Evolutionary conservation across 2,888 invertebrate species (phyloP).

Genomic region (Melitaea athalia): DNA sequence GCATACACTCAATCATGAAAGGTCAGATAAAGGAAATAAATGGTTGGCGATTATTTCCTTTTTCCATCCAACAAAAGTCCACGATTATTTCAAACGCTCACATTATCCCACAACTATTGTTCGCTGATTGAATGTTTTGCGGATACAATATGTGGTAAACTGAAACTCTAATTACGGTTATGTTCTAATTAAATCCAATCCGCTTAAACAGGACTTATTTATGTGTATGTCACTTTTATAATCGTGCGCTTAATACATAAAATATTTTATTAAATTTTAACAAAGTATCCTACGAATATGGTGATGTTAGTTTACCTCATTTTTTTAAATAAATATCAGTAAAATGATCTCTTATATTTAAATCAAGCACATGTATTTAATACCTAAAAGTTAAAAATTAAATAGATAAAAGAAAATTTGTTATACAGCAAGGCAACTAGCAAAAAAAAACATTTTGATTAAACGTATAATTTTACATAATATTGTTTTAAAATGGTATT

Average conservation of each 20-base stretch:
- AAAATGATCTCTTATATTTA: too few species aligned
- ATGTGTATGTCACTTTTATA: neutral
- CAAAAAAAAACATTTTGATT: too few species aligned
- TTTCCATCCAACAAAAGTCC: slow-evolving; percentile 30
- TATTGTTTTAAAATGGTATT: neutral
- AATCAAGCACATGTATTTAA: too few species aligned
- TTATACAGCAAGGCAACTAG: too few species aligned
- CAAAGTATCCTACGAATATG: too few species aligned
- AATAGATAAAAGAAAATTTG: too few species aligned
- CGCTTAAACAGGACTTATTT: neutral
- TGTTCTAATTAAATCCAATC: neutral
- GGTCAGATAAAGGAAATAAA: slow-evolving; percentile 33
- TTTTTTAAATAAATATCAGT: too few species aligned
- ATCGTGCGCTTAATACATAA: too few species aligned
- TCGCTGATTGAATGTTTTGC: slow-evolving; percentile 17
- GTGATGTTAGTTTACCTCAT: too few species aligned
- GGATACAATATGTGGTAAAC: neutral
- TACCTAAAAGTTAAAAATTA: too few species aligned
- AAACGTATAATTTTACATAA: too few species aligned
- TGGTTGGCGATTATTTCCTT: slow-evolving; percentile 28
- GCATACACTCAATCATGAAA: slow-evolving; percentile 31
- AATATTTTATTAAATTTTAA: too few species aligned
- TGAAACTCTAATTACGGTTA: slow-evolving; percentile 1
- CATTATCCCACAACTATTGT: slow-evolving; percentile 24
- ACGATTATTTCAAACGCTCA: slow-evolving; percentile 32